Base-by-base conservation (phyloP, 2,888 invertebrate genomes). In the Pyrrhia umbra region DNA sequence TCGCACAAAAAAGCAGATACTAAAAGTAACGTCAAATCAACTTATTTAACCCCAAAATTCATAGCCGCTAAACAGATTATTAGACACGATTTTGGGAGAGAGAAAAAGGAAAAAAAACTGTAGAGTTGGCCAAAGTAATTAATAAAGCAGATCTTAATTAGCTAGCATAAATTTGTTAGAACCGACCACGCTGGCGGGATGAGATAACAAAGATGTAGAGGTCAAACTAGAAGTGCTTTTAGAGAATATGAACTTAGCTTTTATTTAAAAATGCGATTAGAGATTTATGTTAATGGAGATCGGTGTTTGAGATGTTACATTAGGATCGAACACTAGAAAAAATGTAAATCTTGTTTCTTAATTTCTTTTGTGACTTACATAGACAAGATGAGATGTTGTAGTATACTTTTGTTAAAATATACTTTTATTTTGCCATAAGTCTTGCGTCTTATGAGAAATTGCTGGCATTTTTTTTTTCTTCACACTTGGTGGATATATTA, bases 141-240 rank as follows among this genome's bases (percentile, higher is more conserved):
- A 92, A 91, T 90, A 90, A 91, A 88, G 84, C 88, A 86, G 83
- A 77, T 91, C 87, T 90, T 90, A 91, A 92, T 92, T 92, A 89
- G 83, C 68, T 54, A 46, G 67, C 80, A 85, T 86, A 85, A 91
- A 90, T 90, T 90, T 81, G 85, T 88, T 84, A 75, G 80, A 84
- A 83, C 85, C 80, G 80, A 85, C 86, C 83, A 73, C 71, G 69
- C 58, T 62, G 62, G 55, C 39, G 49, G 52, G 63, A 70, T 49
- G 61, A 73, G 21, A n/a, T 59, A 23, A 59, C 57, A 54, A 2
- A 6, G 63, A 80, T 30, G 23, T 59, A 39, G 18, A 30, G 9
- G 1, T 15, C 10, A 34, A n/a, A 57, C 75, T 75, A 54, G 58
- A 72, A 45, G 42, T 54, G 55, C 0, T 34, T 49, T 16, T 10